Conservation (phyloP, 2,797 vertebrate species). For the Malacoraja senta region DNA sequence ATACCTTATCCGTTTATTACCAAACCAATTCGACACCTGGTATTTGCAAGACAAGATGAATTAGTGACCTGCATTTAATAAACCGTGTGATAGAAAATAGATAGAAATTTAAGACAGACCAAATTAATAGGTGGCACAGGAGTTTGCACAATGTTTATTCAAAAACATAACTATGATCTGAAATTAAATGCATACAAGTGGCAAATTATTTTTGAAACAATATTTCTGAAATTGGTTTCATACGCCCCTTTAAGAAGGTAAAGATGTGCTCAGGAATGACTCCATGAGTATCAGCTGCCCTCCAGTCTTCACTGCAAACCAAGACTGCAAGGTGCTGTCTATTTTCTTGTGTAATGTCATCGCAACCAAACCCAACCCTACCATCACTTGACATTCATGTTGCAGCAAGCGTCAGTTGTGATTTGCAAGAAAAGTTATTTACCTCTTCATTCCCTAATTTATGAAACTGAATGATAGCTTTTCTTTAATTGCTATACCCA, state of each 20-base stretch:
- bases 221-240: neutral
- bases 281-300: neutral
- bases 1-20: slow-evolving; percentile 79
- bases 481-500: neutral
- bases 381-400: neutral
- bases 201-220: neutral
- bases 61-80: neutral
- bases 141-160: neutral
- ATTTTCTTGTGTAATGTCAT: neutral
- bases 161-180: neutral
- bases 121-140: neutral
- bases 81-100: neutral
- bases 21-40: slow-evolving; percentile 82
- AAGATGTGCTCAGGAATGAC: neutral
- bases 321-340: neutral
- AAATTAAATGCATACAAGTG: neutral
- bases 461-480: neutral
- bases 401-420: neutral
- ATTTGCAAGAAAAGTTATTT: neutral
- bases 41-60: neutral
- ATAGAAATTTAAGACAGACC: neutral
- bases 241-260: too few species aligned
- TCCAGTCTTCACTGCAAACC: neutral
- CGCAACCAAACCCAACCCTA: neutral
- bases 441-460: neutral